Base-by-base conservation (phyloP, 2,113 vertebrate genomes). In the Eubucco bourcierii region DNA sequence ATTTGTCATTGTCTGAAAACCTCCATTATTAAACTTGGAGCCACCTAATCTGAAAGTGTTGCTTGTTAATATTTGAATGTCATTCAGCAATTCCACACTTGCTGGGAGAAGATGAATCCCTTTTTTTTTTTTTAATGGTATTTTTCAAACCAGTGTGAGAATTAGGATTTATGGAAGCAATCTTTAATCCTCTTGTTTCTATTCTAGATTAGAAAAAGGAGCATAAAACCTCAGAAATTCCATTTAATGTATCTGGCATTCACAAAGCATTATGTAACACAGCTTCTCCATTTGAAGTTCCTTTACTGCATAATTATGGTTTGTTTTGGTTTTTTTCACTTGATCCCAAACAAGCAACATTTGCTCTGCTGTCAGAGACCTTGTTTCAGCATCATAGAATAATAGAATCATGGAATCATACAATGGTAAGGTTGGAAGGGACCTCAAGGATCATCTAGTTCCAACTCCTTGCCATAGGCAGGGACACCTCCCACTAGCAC, bases 111-210 rank as follows among this genome's bases (percentile, higher is more conserved):
- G 39, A 84, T 66, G 81, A 93, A 90, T 90, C 19, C n/a, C n/a
- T n/a, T n/a, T 6, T 79, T 92, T 88, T 80, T 83, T 52, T 84
- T 84, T 47, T 83, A 91, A 91, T 55, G 58, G 19, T 37, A 56
- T 88, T 94, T 95, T 87, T 83, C 61, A 89, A 91, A 73, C 72
- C 72, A 72, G 5, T 65, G 47, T 86, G 72, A 78, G 65, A 78
- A 95, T 50, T 29, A 83, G 76, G 75, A 90, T 90, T 95, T 94
- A 72, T 75, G 70, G 84, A 86, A 91, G 63, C 68, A 88, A 77
- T 82, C 93, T 91, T 91, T 96, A 94, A 95, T 96, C 65, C 76
- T 83, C 73, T 86, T 21, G 17, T 89, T 83, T 50, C 53, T 85
- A 84, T 86, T 84, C 56, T 82, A 78, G 71, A 90, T 91, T 71